A percentile compares a stretch with the other conserved stretches of the same genome.
Conservation (phyloP, 2,113 vertebrate species). For the Marcusenius ussheri region DNA sequence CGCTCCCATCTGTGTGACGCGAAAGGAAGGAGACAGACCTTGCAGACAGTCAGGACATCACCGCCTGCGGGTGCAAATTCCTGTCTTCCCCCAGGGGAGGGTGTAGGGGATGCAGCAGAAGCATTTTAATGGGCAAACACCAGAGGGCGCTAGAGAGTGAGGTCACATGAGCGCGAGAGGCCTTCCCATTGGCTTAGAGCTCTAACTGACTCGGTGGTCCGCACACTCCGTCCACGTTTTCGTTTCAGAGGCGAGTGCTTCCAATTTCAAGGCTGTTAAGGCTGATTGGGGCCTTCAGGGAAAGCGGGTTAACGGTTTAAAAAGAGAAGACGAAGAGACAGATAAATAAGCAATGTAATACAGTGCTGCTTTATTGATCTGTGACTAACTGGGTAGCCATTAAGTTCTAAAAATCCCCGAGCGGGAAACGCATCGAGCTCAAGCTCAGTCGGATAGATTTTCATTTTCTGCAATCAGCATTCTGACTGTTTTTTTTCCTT, state of each 20-base stretch:
- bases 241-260: neutral
- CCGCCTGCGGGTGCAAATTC: neutral
- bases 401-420: conserved; percentile 54
- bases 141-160: neutral
- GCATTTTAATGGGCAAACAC: neutral
- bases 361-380: conserved; percentile 52
- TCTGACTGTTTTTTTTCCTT: conserved; percentile 40
- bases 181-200: neutral
- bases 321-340: conserved; percentile 47
- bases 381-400: conserved; percentile 60
- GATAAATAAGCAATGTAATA: conserved; percentile 50
- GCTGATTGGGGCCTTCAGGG: conserved; percentile 23
- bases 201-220: neutral
- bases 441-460: conserved; percentile 55
- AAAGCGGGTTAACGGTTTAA: conserved; percentile 22
- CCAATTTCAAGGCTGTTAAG: conserved; percentile 11
- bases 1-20: neutral
- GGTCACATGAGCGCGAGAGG: neutral
- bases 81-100: neutral
- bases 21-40: neutral
- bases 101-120: neutral
- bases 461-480: conserved; percentile 62
- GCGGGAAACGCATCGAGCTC: conserved; percentile 58
- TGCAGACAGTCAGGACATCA: neutral
- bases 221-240: neutral